Conservation (phyloP, 2,113 vertebrate species). For the Channa argus region DNA sequence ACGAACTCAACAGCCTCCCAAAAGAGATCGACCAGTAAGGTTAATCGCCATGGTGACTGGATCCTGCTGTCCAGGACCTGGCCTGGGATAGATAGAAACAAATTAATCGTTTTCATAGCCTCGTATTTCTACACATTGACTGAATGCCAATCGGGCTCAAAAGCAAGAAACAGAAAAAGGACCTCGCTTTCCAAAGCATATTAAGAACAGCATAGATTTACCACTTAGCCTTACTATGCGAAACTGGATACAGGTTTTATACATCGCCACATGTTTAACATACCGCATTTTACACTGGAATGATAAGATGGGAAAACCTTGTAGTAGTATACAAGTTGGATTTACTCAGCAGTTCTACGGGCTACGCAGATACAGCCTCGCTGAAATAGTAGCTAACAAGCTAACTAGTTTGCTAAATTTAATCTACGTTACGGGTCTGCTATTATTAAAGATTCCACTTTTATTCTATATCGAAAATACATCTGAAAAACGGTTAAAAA, state of each 20-base stretch:
- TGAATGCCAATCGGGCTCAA: neutral
- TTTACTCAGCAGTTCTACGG: neutral
- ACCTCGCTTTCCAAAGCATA: too few species aligned
- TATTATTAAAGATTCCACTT: neutral
- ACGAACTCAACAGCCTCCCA: conserved; percentile 95
- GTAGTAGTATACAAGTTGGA: too few species aligned
- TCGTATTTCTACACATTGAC: too few species aligned
- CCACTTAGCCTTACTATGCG: too few species aligned
- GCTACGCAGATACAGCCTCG: conserved; percentile 5
- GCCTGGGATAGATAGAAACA: conserved; percentile 77
- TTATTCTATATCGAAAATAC: too few species aligned
- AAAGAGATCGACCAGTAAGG: conserved; percentile 90
- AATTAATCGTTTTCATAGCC: too few species aligned
- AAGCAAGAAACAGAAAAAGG: neutral
- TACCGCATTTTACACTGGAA: neutral
- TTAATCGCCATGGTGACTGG: conserved; percentile 92
- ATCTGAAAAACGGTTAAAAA: fast-evolving
- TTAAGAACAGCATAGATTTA: too few species aligned
- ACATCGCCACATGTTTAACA: too few species aligned
- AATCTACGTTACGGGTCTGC: neutral
- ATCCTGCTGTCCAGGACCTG: conserved; percentile 91
- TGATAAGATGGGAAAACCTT: fast-evolving
- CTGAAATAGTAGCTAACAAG: conserved; percentile 17
- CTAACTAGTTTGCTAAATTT: conserved; percentile 17
- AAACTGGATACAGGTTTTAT: too few species aligned